Conservation (phyloP, 2,113 vertebrate genomes). For the Panurus biarmicus region DNA sequence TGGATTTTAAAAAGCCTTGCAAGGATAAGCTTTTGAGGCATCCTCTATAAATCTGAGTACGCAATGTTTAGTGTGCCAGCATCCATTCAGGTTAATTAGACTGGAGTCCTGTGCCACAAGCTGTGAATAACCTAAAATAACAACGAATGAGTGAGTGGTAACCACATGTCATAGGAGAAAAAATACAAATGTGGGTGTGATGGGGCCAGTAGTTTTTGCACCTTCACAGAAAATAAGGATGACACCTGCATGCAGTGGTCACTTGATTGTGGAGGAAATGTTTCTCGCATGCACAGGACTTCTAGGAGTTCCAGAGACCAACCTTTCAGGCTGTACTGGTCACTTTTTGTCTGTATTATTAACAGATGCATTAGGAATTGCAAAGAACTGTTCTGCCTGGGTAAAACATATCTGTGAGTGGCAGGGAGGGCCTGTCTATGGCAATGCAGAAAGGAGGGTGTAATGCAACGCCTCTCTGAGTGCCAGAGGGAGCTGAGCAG, state of each 20-base stretch:
- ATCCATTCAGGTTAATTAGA: not conserved
- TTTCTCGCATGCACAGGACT: not conserved
- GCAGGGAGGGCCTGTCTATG: not conserved
- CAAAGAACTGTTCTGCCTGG: not conserved
- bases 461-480: not conserved
- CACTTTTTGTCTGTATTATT: not conserved
- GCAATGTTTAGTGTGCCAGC: not conserved
- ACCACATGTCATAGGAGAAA: not conserved
- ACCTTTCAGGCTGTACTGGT: not conserved
- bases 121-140: not conserved
- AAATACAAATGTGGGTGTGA: not conserved
- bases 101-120: not conserved
- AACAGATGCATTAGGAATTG: not conserved
- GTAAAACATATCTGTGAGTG: not conserved
- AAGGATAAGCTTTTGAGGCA: not conserved
- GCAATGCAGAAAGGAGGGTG: not conserved
- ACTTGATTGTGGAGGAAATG: not conserved
- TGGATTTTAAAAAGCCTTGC: constrained; percentile 16
- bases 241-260: too few relatives aligned
- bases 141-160: not conserved
- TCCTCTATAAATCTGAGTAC: not conserved
- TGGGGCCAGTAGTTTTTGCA: not conserved
- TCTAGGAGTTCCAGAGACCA: not conserved
- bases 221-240: not conserved
- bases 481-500: not conserved